Percentiles rank a stretch among this genome's conserved stretches.
These are phyloP conservation scores for Syrmaticus mikado DNA, from an alignment of 2,113 vertebrate species.

Conservation along the genomic window DNA sequence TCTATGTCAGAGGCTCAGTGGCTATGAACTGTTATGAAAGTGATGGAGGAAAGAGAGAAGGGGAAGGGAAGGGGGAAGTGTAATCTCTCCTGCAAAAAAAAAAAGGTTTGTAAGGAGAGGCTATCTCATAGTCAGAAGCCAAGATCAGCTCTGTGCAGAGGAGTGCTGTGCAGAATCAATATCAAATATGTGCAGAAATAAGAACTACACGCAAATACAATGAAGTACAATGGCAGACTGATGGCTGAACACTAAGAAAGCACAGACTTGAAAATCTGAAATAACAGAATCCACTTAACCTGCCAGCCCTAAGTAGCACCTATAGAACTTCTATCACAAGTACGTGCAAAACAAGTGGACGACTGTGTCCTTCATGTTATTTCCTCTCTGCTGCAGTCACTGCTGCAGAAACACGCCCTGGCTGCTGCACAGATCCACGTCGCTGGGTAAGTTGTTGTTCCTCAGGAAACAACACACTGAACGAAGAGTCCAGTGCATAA, in stretches of 20 bases:
- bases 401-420: background rate
- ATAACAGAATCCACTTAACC: background rate
- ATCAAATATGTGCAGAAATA: background rate
- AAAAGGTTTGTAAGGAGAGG: background rate
- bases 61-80: no score
- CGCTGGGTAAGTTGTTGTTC: background rate
- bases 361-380: background rate
- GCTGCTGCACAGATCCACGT: background rate
- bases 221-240: background rate
- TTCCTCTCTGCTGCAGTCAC: rapidly evolving
- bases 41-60: background rate
- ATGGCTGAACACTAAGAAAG: background rate
- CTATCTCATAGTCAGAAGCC: background rate
- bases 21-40: background rate
- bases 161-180: background rate
- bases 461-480: background rate
- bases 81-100: background rate
- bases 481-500: background rate
- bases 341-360: background rate
- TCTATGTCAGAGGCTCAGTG: background rate
- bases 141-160: background rate
- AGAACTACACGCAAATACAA: background rate
- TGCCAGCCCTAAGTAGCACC: background rate
- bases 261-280: background rate
- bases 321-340: background rate